phyloP scores from a whole-genome alignment of 2,797 vertebrate species.

The Rhinophrynus dorsalis region DNA sequence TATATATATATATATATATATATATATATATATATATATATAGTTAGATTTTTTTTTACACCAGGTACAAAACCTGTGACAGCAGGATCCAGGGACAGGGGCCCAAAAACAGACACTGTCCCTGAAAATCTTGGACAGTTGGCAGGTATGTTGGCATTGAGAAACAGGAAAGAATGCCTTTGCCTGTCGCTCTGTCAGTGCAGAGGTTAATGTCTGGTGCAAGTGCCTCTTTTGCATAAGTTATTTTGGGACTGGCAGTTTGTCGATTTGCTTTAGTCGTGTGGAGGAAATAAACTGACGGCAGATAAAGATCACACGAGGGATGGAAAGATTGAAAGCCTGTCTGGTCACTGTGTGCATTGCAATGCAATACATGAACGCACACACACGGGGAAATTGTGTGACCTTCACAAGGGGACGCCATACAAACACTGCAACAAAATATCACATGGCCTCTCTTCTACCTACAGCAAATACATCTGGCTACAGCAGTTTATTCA shows the following conservation, averaged over 20 bases:
- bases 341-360: constrained; percentile 23
- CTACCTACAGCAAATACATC: too few species aligned
- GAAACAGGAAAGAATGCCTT: not conserved
- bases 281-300: constrained; percentile 29
- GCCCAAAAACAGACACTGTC: too few species aligned
- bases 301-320: constrained; percentile 41
- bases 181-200: not conserved
- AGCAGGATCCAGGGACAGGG: too few species aligned
- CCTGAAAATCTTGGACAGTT: too few species aligned
- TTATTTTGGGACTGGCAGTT: constrained; percentile 22
- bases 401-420: constrained; percentile 45
- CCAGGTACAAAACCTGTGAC: too few species aligned
- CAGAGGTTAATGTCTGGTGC: not conserved
- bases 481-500: not conserved
- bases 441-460: not conserved
- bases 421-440: constrained; percentile 13
- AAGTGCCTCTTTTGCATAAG: not conserved
- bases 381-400: constrained; percentile 22
- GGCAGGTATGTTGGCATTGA: too few species aligned
- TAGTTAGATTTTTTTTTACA: too few species aligned
- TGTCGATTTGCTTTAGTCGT: not conserved
- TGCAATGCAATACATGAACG: constrained; percentile 31
- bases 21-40: too few species aligned
- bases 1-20: too few species aligned
- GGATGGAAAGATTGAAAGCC: constrained; percentile 34